Base-by-base conservation (phyloP, 2,888 invertebrate genomes). In the Agrochola lota region DNA sequence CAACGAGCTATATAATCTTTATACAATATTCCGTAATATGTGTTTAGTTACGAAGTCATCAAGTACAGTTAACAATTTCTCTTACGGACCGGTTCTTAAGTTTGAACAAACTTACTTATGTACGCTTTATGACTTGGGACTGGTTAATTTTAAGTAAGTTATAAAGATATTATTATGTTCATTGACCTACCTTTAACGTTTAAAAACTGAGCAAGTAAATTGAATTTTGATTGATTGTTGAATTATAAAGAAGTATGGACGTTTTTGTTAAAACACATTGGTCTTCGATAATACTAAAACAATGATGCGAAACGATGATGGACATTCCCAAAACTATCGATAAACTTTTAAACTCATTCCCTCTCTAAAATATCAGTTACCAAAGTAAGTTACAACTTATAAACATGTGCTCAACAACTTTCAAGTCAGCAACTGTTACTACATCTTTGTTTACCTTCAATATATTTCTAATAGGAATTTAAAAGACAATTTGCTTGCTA, bases 11-110 rank as follows among this genome's bases (percentile, higher is more conserved):
- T 87, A 83, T 83, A 87, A 80, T 80, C 52, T 84, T 85, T 82
- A 89, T 85, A 84, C 73, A 85, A 85, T 89, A 88, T 83, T 92
- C 89, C 90, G 91, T 94, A 92, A 94, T 91, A 92, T 93, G 92
- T 94, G 92, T 94, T 94, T 94, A 93, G 94, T 94, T 94, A 94
- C 93, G 90, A 93, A 94, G 92, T 95, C 93, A 94, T 95, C 95
- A 95, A 93, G 94, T 94, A 95, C 95, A 94, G 95, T 95, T 95
- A 95, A 94, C 94, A 95, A 94, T 95, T 95, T 95, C 95, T 96
- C 94, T 90, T 90, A 88, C 84, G 83, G 92, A 95, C 96, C 94
- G 95, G 95, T 96, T 95, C 90, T 91, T 91, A 87, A 92, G 92
- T 93, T 94, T 92, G 92, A 93, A 94, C 94, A 93, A 94, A 94